Conservation (phyloP, 2,797 vertebrate genomes). For the Acipenser ruthenus region DNA sequence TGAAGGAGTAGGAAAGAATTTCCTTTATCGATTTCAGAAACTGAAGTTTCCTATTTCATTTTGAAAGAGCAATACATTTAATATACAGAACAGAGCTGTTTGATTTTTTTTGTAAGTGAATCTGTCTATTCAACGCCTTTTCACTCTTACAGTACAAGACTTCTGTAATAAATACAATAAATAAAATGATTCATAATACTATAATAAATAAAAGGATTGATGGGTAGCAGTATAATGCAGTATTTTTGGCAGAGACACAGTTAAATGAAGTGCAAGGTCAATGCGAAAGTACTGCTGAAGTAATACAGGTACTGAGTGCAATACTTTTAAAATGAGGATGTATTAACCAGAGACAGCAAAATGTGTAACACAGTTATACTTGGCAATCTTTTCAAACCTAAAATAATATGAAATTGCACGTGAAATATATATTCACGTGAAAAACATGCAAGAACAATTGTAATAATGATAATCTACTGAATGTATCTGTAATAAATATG, state of each 20-base stretch:
- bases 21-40: neutral
- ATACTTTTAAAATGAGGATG: too few species aligned
- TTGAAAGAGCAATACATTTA: neutral
- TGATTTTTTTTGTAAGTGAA: neutral
- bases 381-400: too few species aligned
- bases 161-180: constrained; percentile 37
- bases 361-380: too few species aligned
- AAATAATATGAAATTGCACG: too few species aligned
- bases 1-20: neutral
- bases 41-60: neutral
- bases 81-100: neutral
- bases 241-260: neutral
- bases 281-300: too few species aligned
- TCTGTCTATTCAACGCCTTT: neutral
- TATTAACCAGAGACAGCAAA: too few species aligned
- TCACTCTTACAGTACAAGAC: constrained; percentile 41
- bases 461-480: too few species aligned
- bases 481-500: too few species aligned
- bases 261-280: neutral
- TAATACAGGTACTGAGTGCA: too few species aligned
- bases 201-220: neutral
- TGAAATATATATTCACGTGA: too few species aligned
- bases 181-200: neutral
- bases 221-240: neutral
- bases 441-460: too few species aligned